phyloP scores from a whole-genome alignment of 2,888 invertebrate species.

The Platycheirus albimanus region DNA sequence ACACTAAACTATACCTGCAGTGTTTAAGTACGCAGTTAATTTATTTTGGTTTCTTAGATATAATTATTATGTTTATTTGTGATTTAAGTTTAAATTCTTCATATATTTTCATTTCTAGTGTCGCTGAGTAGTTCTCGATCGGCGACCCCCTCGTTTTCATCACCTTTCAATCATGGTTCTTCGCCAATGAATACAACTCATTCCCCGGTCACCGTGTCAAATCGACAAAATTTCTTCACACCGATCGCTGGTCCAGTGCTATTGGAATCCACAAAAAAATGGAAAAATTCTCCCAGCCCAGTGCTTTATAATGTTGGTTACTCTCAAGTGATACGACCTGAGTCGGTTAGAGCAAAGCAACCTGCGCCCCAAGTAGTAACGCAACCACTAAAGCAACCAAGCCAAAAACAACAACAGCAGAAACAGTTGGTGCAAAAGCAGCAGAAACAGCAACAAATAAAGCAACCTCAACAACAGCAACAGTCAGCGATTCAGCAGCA shows the following conservation, averaged over 20 bases:
- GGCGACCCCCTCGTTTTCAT: slow-evolving; percentile 94
- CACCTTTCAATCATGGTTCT: slow-evolving; percentile 87
- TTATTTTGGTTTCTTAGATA: neutral
- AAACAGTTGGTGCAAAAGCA: slow-evolving; percentile 74
- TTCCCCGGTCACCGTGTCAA: slow-evolving; percentile 87
- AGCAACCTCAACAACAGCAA: slow-evolving; percentile 79
- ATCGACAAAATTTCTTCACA: slow-evolving; percentile 94
- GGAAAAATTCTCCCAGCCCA: slow-evolving; percentile 82
- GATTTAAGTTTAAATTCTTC: slow-evolving; percentile 14
- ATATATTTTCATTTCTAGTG: slow-evolving; percentile 84
- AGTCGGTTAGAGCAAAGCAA: slow-evolving; percentile 78
- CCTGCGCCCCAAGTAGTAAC: slow-evolving; percentile 33
- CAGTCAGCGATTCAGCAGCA: slow-evolving; percentile 51
- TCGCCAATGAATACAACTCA: slow-evolving; percentile 87
- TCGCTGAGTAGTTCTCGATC: slow-evolving; percentile 96
- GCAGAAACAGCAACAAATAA: slow-evolving; percentile 76
- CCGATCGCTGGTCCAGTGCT: slow-evolving; percentile 86
- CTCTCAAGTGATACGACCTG: slow-evolving; percentile 80
- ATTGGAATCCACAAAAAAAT: slow-evolving; percentile 77
- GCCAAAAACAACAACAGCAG: slow-evolving; percentile 76
- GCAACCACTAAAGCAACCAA: slow-evolving; percentile 76
- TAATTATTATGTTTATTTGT: too few relatives aligned
- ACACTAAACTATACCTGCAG: slow-evolving; percentile 81
- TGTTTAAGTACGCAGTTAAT: slow-evolving; percentile 80
- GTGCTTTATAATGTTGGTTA: slow-evolving; percentile 80